Conservation (phyloP, 2,113 vertebrate genomes). For the Dasyprocta punctata region DNA sequence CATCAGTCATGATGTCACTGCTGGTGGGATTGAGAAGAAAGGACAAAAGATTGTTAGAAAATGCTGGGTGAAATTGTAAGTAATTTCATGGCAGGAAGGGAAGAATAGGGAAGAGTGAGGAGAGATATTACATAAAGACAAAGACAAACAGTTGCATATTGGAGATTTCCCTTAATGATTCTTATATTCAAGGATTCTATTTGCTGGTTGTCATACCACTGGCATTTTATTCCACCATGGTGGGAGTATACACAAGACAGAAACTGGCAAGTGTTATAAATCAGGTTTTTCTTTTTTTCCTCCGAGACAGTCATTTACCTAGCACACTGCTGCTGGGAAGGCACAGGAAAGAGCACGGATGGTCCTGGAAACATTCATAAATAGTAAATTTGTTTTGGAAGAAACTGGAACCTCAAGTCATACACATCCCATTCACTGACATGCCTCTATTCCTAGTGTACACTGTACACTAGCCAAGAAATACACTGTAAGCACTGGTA, state of each 20-base stretch:
- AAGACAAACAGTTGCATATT: not conserved
- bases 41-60: not conserved
- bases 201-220: not conserved
- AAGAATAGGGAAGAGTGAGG: not conserved
- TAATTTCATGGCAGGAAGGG: not conserved
- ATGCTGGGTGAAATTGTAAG: not conserved
- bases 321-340: not conserved
- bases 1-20: not conserved
- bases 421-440: not conserved
- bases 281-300: not conserved
- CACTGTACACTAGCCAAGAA: too few species aligned
- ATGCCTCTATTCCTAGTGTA: not conserved
- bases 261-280: conserved; percentile 31
- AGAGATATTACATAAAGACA: not conserved
- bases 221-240: not conserved
- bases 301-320: not conserved
- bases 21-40: not conserved
- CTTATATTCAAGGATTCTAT: not conserved
- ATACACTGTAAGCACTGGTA: not conserved
- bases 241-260: not conserved
- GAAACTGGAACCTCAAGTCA: not conserved
- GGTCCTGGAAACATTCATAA: not conserved
- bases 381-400: not conserved
- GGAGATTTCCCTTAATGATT: not conserved
- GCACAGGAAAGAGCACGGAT: not conserved